Conservation (phyloP, 2,888 invertebrate species). For the Invenusta paracnida region DNA sequence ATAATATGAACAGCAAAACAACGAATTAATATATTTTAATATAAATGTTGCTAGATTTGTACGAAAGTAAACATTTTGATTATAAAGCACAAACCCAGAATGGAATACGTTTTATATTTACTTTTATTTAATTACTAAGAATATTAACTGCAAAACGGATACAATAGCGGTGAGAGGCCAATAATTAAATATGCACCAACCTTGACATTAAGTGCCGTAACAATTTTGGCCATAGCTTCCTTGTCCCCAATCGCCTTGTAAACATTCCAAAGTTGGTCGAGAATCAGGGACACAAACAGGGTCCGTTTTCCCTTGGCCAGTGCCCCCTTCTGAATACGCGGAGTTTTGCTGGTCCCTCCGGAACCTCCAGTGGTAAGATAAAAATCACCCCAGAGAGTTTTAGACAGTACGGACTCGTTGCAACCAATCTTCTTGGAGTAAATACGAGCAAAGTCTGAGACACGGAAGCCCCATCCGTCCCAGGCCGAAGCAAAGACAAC, state of each 20-base stretch:
- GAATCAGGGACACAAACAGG: conserved; percentile 80
- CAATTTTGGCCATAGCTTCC: conserved; percentile 60
- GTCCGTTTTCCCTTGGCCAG: conserved; percentile 79
- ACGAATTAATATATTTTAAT: no score
- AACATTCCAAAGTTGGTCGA: conserved; percentile 83
- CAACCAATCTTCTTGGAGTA: conserved; percentile 73
- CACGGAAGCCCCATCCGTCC: conserved; percentile 81
- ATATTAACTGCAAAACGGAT: no score
- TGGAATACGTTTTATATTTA: no score
- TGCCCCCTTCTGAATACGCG: conserved; percentile 45
- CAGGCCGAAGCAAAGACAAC: conserved; percentile 91
- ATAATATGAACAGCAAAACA: no score
- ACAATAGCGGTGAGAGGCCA: no score
- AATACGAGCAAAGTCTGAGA: conserved; percentile 71
- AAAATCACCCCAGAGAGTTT: conserved; percentile 88
- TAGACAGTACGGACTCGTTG: conserved; percentile 69
- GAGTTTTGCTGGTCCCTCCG: no score
- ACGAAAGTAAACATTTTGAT: no score
- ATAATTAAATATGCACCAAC: no score
- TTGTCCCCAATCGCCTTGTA: conserved; percentile 76
- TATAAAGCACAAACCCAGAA: no score
- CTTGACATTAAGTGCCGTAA: no score
- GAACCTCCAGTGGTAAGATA: conserved; percentile 78
- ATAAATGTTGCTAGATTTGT: no score
- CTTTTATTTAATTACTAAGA: no score